Evolutionary conservation across 2,113 vertebrate genomes (phyloP).

Genomic region (Caloenas nicobarica): DNA sequence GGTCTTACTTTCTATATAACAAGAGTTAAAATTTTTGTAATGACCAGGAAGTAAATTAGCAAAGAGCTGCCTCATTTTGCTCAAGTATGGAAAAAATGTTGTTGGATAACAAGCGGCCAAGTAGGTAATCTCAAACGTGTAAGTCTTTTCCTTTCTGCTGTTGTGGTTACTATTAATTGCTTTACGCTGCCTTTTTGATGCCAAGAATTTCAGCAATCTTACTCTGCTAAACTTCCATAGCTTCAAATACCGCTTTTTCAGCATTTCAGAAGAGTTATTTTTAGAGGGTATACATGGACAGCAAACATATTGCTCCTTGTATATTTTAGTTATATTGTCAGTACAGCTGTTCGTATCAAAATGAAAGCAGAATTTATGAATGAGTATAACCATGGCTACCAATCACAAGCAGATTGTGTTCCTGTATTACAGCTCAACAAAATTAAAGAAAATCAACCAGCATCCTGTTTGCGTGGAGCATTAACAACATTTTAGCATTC

Average conservation of each 20-base stretch:
- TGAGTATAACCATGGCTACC: slow-evolving; percentile 40
- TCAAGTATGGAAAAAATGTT: not conserved
- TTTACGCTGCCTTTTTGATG: not conserved
- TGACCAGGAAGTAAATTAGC: not conserved
- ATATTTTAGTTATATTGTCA: slow-evolving; percentile 41
- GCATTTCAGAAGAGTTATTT: slow-evolving; percentile 24
- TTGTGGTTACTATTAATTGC: not conserved
- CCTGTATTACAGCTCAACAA: slow-evolving; percentile 34
- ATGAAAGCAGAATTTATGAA: slow-evolving; percentile 64
- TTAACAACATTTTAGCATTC: slow-evolving; percentile 32
- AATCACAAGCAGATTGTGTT: slow-evolving; percentile 46
- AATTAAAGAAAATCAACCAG: slow-evolving; percentile 62
- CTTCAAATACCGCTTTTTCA: not conserved
- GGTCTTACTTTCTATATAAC: not conserved
- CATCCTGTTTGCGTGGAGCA: slow-evolving; percentile 32
- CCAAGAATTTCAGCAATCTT: not conserved
- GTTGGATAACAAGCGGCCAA: not conserved
- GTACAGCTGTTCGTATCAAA: slow-evolving; percentile 65
- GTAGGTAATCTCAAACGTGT: not conserved
- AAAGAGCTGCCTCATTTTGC: not conserved
- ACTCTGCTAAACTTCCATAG: not conserved
- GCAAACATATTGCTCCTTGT: slow-evolving; percentile 18
- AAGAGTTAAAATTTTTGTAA: not conserved
- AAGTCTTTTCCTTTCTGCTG: not conserved
- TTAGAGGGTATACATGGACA: not conserved